These are phyloP conservation scores for Linepithema humile DNA, from an alignment of 1,140 invertebrate species.

Conservation along the genomic window DNA sequence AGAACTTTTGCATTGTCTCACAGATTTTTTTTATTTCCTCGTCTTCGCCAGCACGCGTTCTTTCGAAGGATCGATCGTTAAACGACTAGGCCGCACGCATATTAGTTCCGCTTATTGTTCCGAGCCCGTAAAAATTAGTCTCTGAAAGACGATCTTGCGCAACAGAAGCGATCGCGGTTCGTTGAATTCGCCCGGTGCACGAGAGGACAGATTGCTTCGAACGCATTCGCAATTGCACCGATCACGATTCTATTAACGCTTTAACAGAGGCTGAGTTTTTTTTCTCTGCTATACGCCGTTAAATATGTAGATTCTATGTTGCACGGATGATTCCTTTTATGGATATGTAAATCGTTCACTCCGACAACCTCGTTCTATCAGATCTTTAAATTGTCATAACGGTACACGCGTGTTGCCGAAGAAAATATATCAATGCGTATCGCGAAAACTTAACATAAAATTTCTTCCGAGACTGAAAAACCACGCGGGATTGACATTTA, in stretches of 20 bases:
- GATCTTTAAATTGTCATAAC: constrained; percentile 20
- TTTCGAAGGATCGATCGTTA: background rate
- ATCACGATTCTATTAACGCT: background rate
- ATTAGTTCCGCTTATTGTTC: constrained; percentile 12
- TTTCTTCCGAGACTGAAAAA: constrained; percentile 28
- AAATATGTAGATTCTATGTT: background rate
- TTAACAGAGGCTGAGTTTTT: background rate
- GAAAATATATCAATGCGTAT: background rate
- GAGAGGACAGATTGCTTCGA: background rate
- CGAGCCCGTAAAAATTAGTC: constrained; percentile 8
- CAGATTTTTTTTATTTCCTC: background rate
- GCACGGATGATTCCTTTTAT: background rate
- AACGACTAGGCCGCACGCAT: background rate
- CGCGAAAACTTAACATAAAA: constrained; percentile 19
- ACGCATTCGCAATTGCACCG: background rate
- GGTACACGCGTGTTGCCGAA: constrained; percentile 1
- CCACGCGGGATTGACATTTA: constrained; percentile 39
- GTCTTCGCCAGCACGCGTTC: background rate
- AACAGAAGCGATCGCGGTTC: background rate
- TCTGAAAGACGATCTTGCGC: constrained; percentile 9
- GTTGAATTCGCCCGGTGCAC: background rate
- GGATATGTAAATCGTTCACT: background rate
- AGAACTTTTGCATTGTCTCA: background rate
- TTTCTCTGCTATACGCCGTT: background rate
- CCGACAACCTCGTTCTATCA: background rate